phyloP scores from a whole-genome alignment of 1,140 invertebrate genomes.

The Drosophila baimaii region DNA sequence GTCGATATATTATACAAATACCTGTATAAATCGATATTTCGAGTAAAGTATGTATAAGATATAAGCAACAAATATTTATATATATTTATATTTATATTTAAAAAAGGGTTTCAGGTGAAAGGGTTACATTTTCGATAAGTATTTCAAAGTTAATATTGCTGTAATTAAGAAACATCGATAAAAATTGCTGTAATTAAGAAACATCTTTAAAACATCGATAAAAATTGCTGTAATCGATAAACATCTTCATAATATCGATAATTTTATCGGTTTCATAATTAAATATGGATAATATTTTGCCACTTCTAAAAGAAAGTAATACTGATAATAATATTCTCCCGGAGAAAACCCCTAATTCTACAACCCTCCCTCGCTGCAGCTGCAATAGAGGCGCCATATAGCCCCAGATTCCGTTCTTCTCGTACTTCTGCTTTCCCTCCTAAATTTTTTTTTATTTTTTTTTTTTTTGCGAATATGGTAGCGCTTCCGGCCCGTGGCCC shows the following conservation, averaged over 20 bases:
- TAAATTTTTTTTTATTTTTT: neutral
- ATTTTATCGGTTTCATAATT: no score
- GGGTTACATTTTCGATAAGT: neutral
- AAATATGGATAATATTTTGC: no score
- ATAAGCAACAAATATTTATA: no score
- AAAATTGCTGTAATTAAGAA: neutral
- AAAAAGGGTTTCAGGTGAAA: no score
- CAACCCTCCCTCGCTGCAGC: slow-evolving; percentile 17
- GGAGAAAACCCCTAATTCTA: neutral
- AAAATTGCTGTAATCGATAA: neutral
- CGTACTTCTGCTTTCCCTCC: neutral
- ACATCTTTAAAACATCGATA: neutral
- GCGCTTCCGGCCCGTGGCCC: slow-evolving; percentile 60
- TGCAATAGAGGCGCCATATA: slow-evolving; percentile 21
- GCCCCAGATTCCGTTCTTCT: slow-evolving; percentile 14
- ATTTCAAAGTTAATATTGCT: neutral
- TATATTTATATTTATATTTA: no score
- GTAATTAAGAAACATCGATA: neutral
- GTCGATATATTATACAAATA: neutral
- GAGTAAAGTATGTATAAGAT: neutral
- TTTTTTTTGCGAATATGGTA: slow-evolving; percentile 51
- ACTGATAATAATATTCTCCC: neutral
- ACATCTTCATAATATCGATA: no score
- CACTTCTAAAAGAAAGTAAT: no score
- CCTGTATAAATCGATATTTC: neutral